Evolutionary conservation across 2,797 vertebrate genomes (phyloP), one percentile per base, ranked within the genome.

Genomic region (Crocidura indochinensis): DNA sequence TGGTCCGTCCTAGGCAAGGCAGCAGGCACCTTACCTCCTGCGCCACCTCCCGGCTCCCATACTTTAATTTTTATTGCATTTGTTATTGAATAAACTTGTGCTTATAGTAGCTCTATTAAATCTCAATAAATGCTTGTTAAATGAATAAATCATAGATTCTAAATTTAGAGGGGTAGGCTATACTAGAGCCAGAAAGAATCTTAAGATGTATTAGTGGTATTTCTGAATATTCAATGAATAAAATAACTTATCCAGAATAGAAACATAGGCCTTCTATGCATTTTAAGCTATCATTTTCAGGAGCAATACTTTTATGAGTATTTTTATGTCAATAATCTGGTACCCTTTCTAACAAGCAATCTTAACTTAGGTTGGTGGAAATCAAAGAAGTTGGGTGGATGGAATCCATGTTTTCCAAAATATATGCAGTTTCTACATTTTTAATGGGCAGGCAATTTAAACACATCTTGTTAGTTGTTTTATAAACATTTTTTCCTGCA

Each of bases 41-140:
- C n/a, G n/a, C n/a, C n/a, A n/a, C n/a, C n/a, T n/a, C n/a, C n/a
- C n/a, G n/a, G n/a, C n/a, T n/a, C n/a, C n/a, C n/a, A 44, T 1
- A 38, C 38, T 7, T 38, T 49, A 88, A 51, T 78, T 8, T 6
- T 46, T 38, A 86, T 68, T 78, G 49, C 31, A 0, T 72, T 49
- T 75, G 77, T 90, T 72, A 93, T 73, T 46, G 29, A 20, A 74
- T 77, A 80, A 80, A 74, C 44, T 26, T 90, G 2, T 29, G 3
- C 9, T 22, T 44, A n/a, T 27, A 82, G 62, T 1, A 80, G 79
- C 0, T 0, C 29, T 44, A n/a, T 2, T 76, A 76, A 17, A 38
- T 10, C 20, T 47, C 64, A 82, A 22, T 76, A 77, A 81, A 67
- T 85, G 17, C 75, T 72, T 81, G 26, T 80, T 53, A 24, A 84